Percentiles rank a stretch among this genome's conserved stretches.
Evolutionary conservation across 1,140 invertebrate genomes (phyloP).

Genomic region (Octopus bimaculoides): DNA sequence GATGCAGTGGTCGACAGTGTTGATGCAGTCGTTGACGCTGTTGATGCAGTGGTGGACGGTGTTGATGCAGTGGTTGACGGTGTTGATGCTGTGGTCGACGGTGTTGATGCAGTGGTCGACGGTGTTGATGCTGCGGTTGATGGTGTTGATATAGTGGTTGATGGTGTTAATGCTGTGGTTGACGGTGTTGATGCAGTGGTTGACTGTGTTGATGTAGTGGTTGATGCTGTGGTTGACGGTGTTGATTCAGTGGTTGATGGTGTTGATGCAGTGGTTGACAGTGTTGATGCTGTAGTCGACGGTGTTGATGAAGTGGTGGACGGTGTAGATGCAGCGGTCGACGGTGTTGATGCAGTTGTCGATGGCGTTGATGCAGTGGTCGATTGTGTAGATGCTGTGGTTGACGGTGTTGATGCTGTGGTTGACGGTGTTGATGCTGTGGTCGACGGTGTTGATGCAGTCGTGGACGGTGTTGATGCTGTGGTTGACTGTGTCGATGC

Average conservation of each 20-base stretch:
- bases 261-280: not conserved
- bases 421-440: not conserved
- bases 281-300: not conserved
- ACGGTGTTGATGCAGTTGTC: not conserved
- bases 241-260: not conserved
- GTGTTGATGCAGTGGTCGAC: not conserved
- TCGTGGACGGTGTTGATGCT: not conserved
- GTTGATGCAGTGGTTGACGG: not conserved
- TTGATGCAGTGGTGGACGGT: not conserved
- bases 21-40: not conserved
- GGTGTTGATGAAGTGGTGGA: not conserved
- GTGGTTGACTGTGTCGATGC: not conserved
- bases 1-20: not conserved
- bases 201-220: not conserved
- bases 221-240: not conserved
- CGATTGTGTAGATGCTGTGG: not conserved
- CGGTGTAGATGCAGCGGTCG: not conserved
- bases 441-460: not conserved
- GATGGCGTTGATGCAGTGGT: not conserved
- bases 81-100: not conserved
- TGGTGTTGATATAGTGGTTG: not conserved
- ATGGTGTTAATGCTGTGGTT: not conserved
- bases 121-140: not conserved
- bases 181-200: not conserved
- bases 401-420: not conserved